These are phyloP conservation scores for Pseudorhiza aurosa DNA, from an alignment of 30 jellyfish, hydroid and myxozoan genomes.

Conservation along the genomic window DNA sequence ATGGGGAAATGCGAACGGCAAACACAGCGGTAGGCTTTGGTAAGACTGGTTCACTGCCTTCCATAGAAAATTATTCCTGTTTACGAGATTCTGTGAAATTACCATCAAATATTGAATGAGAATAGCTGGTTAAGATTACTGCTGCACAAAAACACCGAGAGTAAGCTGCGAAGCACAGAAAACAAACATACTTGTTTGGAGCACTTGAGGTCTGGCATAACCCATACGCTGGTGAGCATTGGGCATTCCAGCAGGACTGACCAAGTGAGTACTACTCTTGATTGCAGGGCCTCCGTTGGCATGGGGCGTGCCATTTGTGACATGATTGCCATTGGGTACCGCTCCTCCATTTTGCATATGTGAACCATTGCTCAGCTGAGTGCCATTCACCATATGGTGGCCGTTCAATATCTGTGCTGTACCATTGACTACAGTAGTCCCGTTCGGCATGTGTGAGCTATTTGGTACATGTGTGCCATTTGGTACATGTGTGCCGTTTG, in stretches of 20 bases:
- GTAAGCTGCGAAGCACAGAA: too few relatives aligned
- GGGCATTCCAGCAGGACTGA: conserved; percentile 57
- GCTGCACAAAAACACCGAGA: too few relatives aligned
- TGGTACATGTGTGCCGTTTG: conserved; percentile 23
- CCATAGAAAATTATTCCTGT: too few relatives aligned
- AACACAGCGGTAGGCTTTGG: too few relatives aligned
- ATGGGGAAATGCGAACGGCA: too few relatives aligned
- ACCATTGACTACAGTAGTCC: conserved; percentile 10
- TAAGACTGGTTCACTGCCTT: too few relatives aligned
- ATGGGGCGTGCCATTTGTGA: conserved; percentile 8
- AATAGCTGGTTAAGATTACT: too few relatives aligned
- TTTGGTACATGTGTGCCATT: conserved; percentile 21
- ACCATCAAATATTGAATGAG: too few relatives aligned
- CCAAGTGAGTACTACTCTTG: conserved; percentile 45
- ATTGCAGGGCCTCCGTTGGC: conserved; percentile 11
- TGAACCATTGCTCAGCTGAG: conserved; percentile 25
- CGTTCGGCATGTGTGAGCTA: conserved; percentile 40
- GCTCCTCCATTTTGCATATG: conserved; percentile 30
- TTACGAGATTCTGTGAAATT: too few relatives aligned
- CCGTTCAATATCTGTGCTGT: conserved; percentile 10
- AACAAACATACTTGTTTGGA: conserved; percentile 44
- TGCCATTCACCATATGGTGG: conserved; percentile 9
- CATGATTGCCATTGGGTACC: conserved; percentile 21
- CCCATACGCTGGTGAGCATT: conserved; percentile 27
- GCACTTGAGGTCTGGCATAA: conserved; percentile 25